A percentile compares a stretch with the other conserved stretches of the same genome.
phyloP scores from a whole-genome alignment of 2,113 vertebrate genomes.

The Gambusia affinis region DNA sequence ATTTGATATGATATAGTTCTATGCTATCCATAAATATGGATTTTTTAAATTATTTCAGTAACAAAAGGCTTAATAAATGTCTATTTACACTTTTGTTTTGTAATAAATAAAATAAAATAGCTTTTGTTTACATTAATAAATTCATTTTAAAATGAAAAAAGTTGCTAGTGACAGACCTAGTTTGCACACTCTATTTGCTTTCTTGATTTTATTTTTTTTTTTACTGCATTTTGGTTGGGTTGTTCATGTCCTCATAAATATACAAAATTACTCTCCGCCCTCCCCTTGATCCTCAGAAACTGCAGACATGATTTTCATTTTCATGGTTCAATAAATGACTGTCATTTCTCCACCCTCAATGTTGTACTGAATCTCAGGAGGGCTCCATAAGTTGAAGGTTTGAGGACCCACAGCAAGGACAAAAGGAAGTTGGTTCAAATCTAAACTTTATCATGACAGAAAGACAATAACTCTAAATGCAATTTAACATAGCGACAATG shows the following conservation, averaged over 20 bases:
- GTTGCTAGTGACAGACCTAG: too few relatives aligned
- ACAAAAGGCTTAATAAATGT: too few relatives aligned
- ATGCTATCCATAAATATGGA: too few relatives aligned
- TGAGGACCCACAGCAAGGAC: neutral
- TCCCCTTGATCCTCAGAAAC: constrained; percentile 23
- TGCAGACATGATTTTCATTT: constrained; percentile 46
- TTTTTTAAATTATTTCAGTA: too few relatives aligned
- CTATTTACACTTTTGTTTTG: too few relatives aligned
- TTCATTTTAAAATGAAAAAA: too few relatives aligned
- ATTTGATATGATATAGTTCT: neutral
- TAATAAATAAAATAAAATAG: too few relatives aligned
- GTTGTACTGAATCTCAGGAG: constrained; percentile 26
- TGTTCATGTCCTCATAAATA: constrained; percentile 4
- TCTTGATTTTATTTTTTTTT: neutral
- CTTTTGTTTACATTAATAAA: too few relatives aligned
- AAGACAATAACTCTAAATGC: neutral
- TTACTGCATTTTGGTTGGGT: constrained; percentile 1
- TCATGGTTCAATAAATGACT: constrained; percentile 27
- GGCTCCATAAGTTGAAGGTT: too few relatives aligned
- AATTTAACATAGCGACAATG: too few relatives aligned
- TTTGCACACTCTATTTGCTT: neutral
- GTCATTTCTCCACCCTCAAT: constrained; percentile 23
- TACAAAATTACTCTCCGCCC: constrained; percentile 10
- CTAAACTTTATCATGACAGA: neutral
- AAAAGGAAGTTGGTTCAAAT: neutral